Evolutionary conservation across 2,113 vertebrate genomes (phyloP).

Genomic region (Glareola pratincola): DNA sequence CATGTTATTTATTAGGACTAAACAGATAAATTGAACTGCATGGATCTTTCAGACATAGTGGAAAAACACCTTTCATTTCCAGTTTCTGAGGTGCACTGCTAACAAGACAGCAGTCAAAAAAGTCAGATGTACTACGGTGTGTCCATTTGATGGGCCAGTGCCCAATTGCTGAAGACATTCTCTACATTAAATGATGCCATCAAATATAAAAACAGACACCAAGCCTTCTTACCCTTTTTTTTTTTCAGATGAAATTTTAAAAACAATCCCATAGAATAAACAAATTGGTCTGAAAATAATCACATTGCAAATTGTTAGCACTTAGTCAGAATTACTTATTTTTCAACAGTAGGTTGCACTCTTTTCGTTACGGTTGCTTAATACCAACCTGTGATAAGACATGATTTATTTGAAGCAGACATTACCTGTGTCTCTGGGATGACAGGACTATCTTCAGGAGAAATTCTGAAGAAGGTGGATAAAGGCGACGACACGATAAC

Average conservation of each 20-base stretch:
- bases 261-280: neutral
- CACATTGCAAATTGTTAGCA: neutral
- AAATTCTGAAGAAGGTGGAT: conserved; percentile 92
- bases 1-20: neutral
- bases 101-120: neutral
- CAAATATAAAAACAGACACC: neutral
- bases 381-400: neutral
- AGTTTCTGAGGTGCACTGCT: neutral
- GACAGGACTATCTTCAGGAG: conserved; percentile 91
- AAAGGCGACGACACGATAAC: conserved; percentile 90
- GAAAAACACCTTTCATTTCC: neutral
- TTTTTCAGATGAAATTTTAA: neutral
- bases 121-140: neutral
- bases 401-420: neutral
- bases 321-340: neutral
- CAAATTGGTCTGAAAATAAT: neutral
- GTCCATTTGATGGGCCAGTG: neutral
- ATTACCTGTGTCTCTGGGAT: conserved; percentile 97
- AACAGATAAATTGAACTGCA: neutral
- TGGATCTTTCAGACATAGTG: neutral
- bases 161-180: neutral
- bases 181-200: neutral
- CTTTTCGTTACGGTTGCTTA: neutral
- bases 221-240: neutral
- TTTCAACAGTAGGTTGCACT: neutral